Evolutionary conservation across 1,140 invertebrate species (phyloP).

Genomic region (Apis dorsata): DNA sequence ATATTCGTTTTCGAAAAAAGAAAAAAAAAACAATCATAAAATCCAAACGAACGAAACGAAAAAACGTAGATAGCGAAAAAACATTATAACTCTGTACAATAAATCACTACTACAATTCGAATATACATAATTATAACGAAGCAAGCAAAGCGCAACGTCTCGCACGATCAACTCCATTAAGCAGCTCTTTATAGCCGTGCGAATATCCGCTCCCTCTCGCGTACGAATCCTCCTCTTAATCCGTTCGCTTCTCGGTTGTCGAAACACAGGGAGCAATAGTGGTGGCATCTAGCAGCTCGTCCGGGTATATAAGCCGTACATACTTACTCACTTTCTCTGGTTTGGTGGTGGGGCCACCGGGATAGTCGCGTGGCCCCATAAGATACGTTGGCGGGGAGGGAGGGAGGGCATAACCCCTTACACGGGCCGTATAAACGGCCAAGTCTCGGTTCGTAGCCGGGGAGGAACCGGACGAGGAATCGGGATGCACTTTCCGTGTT

Average conservation of each 20-base stretch:
- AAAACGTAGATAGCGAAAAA: too few species aligned
- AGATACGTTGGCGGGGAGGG: slow-evolving; percentile 54
- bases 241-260: neutral
- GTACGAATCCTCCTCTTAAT: slow-evolving; percentile 34
- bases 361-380: slow-evolving; percentile 70
- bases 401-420: slow-evolving; percentile 27
- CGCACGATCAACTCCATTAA: slow-evolving; percentile 32
- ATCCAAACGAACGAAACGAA: too few species aligned
- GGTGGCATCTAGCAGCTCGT: neutral
- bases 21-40: too few species aligned
- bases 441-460: slow-evolving; percentile 4
- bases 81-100: too few species aligned
- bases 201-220: slow-evolving; percentile 21
- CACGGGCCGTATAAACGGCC: slow-evolving; percentile 59
- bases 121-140: too few species aligned
- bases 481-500: slow-evolving; percentile 80
- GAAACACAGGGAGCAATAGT: neutral
- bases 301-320: neutral
- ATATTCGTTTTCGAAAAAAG: too few species aligned
- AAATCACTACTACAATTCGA: too few species aligned
- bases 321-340: slow-evolving; percentile 11
- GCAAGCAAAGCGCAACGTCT: too few species aligned
- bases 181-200: neutral
- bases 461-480: slow-evolving; percentile 68
- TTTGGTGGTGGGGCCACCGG: slow-evolving; percentile 60